Evolutionary conservation across 35 echinoderm and acorn worm genomes (phyloP).

Genomic region (Apostichopus japonicus): DNA sequence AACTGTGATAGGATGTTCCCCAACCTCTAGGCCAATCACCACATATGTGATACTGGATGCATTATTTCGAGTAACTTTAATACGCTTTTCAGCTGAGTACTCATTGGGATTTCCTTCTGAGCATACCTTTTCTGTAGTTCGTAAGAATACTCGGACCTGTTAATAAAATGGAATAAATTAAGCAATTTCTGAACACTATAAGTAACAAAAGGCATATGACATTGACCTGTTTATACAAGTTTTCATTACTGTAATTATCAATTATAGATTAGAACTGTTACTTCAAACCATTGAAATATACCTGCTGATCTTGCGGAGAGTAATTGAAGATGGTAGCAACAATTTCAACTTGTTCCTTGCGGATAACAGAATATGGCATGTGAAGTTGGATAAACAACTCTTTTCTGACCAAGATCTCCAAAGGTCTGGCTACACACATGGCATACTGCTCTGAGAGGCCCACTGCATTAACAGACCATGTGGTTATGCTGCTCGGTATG

Average conservation of each 20-base stretch:
- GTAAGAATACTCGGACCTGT: slow-evolving; percentile 70
- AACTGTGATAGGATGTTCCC: slow-evolving; percentile 64
- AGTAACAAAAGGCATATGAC: slow-evolving; percentile 57
- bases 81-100: background rate
- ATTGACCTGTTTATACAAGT: too few species aligned
- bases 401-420: slow-evolving; percentile 61
- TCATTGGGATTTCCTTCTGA: slow-evolving; percentile 49
- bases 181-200: background rate
- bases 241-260: too few species aligned
- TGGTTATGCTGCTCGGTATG: slow-evolving; percentile 73
- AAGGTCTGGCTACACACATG: slow-evolving; percentile 69
- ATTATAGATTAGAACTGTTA: too few species aligned
- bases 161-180: background rate
- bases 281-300: too few species aligned
- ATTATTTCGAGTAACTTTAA: slow-evolving; percentile 41
- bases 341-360: slow-evolving; percentile 82
- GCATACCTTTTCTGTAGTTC: slow-evolving; percentile 67
- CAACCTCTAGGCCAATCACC: slow-evolving; percentile 75
- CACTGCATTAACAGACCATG: slow-evolving; percentile 76
- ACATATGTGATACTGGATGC: slow-evolving; percentile 69
- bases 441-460: slow-evolving; percentile 66
- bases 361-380: slow-evolving; percentile 83
- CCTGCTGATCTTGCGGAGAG: background rate
- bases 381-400: slow-evolving; percentile 64
- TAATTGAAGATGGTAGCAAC: slow-evolving; percentile 84